These are phyloP conservation scores for Zoanthus solanderi DNA, from an alignment of 92 coral and sea anemone species.

Conservation along the genomic window DNA sequence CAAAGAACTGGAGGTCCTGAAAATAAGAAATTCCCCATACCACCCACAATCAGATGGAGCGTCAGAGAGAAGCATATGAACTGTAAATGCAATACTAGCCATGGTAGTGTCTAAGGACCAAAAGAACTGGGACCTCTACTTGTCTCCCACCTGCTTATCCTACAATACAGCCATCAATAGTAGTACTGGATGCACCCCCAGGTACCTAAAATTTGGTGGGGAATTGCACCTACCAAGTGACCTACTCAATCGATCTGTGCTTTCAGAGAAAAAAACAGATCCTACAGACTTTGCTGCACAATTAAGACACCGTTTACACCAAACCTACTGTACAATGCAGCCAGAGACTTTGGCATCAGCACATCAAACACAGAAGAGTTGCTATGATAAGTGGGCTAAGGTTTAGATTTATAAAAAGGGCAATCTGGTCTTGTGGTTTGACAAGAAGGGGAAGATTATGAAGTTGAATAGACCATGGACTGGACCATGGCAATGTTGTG, in stretches of 20 bases:
- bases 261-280: background rate
- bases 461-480: slow-evolving; percentile 56
- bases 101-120: slow-evolving; percentile 37
- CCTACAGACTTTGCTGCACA: slow-evolving; percentile 20
- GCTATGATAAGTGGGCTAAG: background rate
- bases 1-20: background rate
- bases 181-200: slow-evolving; percentile 44
- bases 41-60: background rate
- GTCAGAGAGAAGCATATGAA: slow-evolving; percentile 43
- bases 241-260: slow-evolving; percentile 17
- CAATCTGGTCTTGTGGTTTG: slow-evolving; percentile 43
- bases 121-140: background rate
- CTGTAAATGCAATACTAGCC: slow-evolving; percentile 30
- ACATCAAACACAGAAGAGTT: slow-evolving; percentile 12
- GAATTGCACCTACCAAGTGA: slow-evolving; percentile 24
- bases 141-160: too few relatives aligned
- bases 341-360: background rate
- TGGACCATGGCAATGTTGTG: background rate
- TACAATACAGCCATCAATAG: background rate
- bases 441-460: slow-evolving; percentile 21
- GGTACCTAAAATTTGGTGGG: slow-evolving; percentile 28
- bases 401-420: slow-evolving; percentile 26
- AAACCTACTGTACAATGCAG: background rate
- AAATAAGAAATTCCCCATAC: slow-evolving; percentile 10
- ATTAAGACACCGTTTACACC: background rate